Conservation (phyloP, 53 echinoderm and acorn worm genomes). For the Patiria pectinifera region DNA sequence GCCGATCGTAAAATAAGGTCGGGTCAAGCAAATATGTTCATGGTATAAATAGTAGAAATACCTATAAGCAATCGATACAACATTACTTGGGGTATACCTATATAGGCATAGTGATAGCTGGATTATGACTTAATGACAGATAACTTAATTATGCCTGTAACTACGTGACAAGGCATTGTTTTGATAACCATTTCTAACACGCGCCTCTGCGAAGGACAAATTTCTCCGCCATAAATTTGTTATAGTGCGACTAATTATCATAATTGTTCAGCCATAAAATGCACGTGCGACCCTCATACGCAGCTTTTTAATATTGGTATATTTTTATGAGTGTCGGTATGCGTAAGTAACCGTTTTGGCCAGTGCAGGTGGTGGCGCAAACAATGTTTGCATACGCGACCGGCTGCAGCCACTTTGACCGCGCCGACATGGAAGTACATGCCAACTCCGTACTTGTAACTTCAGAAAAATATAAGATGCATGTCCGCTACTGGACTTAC, state of each 20-base stretch:
- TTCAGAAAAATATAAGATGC: too few species aligned
- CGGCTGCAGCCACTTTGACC: constrained; percentile 23
- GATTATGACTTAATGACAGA: not conserved
- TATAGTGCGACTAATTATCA: constrained; percentile 24
- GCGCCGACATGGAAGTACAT: constrained; percentile 1
- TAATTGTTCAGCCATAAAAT: constrained; percentile 16
- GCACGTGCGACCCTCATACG: constrained; percentile 7
- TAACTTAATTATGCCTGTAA: not conserved
- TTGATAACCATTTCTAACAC: not conserved
- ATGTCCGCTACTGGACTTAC: too few species aligned
- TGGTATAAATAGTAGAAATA: too few species aligned
- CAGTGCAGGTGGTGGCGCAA: constrained; percentile 35
- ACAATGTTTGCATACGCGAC: constrained; percentile 46
- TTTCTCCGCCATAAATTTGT: not conserved
- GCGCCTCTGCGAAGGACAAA: not conserved
- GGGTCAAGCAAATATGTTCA: too few species aligned
- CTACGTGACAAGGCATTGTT: not conserved
- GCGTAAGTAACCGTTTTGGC: not conserved
- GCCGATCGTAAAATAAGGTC: too few species aligned
- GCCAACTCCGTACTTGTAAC: not conserved
- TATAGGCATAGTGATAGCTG: too few species aligned
- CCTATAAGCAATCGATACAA: too few species aligned
- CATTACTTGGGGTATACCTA: too few species aligned
- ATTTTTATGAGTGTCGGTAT: not conserved
- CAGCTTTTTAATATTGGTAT: not conserved